phyloP scores from a whole-genome alignment of 2,113 vertebrate species.

The Myrmophylax atrothorax region DNA sequence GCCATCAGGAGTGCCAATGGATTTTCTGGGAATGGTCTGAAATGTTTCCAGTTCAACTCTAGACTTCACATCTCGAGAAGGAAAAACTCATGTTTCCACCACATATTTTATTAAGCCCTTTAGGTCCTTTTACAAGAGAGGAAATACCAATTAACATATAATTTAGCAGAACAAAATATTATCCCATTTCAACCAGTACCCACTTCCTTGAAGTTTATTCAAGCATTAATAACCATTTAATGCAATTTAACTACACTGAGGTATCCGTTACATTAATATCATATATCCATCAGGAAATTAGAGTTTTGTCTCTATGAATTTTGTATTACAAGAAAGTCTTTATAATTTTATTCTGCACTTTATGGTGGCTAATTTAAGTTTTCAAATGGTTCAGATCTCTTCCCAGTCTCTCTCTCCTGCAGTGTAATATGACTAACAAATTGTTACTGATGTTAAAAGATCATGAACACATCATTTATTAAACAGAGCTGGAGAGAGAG shows the following conservation, averaged over 20 bases:
- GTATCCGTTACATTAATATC: constrained; percentile 87
- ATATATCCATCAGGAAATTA: constrained; percentile 87
- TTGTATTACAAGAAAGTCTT: constrained; percentile 81
- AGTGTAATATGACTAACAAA: constrained; percentile 74
- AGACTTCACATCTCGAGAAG: constrained; percentile 74
- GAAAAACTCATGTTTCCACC: constrained; percentile 74
- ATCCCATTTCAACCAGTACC: constrained; percentile 83
- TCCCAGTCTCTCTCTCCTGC: constrained; percentile 61
- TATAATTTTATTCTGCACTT: constrained; percentile 79
- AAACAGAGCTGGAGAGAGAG: constrained; percentile 39
- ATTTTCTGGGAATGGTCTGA: constrained; percentile 79
- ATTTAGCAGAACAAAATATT: constrained; percentile 88
- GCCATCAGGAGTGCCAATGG: constrained; percentile 49
- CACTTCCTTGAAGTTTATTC: constrained; percentile 89
- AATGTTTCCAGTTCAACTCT: constrained; percentile 76
- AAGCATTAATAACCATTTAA: constrained; percentile 89
- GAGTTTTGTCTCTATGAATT: constrained; percentile 85
- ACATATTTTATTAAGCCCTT: constrained; percentile 84
- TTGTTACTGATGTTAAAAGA: constrained; percentile 74
- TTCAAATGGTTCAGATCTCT: constrained; percentile 73
- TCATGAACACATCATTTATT: constrained; percentile 74
- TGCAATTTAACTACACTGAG: constrained; percentile 85
- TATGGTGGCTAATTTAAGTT: constrained; percentile 77
- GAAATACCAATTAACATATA: constrained; percentile 87
- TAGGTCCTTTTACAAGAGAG: constrained; percentile 84